Evolutionary conservation across 1,140 invertebrate genomes (phyloP).

Genomic region (Cryptotermes secundus): DNA sequence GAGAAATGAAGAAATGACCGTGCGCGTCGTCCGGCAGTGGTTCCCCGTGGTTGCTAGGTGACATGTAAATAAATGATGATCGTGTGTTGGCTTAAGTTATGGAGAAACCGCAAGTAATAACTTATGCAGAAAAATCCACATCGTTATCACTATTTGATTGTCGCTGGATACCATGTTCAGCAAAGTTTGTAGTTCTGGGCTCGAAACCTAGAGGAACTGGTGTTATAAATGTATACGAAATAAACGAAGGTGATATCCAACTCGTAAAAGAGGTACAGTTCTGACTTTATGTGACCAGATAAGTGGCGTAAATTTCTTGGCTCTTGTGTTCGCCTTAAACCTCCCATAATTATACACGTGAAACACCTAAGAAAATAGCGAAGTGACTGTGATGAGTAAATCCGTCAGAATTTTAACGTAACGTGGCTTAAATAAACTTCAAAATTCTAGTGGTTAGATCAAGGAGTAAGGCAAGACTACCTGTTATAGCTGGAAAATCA

Average conservation of each 20-base stretch:
- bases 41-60: no score
- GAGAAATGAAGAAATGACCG: no score
- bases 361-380: no score
- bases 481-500: no score
- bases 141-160: conserved; percentile 87
- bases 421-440: no score
- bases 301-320: neutral
- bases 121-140: conserved; percentile 79
- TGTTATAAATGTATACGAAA: conserved; percentile 83
- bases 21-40: no score
- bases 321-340: neutral
- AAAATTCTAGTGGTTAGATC: no score
- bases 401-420: no score
- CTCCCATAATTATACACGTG: no score
- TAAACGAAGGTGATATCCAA: conserved; percentile 69
- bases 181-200: conserved; percentile 89
- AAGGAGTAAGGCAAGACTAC: no score
- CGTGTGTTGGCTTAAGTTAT: conserved; percentile 44
- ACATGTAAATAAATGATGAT: neutral
- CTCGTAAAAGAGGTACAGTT: conserved; percentile 63
- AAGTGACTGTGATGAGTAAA: no score
- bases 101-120: conserved; percentile 87
- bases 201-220: conserved; percentile 80
- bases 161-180: conserved; percentile 93
- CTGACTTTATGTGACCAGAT: neutral